Conservation (phyloP, 1,140 invertebrate species). For the Heliothis subflexa region DNA sequence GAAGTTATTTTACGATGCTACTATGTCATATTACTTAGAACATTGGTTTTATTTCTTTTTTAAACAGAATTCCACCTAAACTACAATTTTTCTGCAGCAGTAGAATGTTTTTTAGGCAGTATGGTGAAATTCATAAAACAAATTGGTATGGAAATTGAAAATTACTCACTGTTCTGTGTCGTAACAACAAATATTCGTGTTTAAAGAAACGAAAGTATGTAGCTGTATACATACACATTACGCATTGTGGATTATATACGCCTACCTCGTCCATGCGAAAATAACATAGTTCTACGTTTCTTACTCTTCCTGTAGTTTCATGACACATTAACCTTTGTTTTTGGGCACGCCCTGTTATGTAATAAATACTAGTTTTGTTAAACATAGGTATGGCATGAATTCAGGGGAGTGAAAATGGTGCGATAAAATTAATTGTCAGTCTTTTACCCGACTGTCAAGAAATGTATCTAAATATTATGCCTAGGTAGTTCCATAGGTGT, state of each 20-base stretch:
- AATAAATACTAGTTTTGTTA: not conserved
- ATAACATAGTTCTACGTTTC: not conserved
- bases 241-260: not conserved
- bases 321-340: not conserved
- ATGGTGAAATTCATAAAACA: no score
- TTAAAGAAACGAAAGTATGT: not conserved
- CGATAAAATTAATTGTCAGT: no score
- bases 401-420: not conserved
- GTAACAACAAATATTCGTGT: slow-evolving; percentile 6
- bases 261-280: not conserved
- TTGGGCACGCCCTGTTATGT: not conserved
- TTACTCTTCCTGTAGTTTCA: not conserved
- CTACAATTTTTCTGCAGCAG: no score
- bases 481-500: no score
- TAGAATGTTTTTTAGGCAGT: no score
- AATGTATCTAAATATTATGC: no score
- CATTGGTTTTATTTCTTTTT: not conserved
- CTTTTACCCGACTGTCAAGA: no score
- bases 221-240: not conserved
- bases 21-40: not conserved
- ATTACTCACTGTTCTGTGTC: not conserved
- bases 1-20: no score
- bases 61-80: no score
- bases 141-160: no score
- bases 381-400: not conserved